phyloP scores from a whole-genome alignment of 1,140 invertebrate species.

The Drosophila sechellia region DNA sequence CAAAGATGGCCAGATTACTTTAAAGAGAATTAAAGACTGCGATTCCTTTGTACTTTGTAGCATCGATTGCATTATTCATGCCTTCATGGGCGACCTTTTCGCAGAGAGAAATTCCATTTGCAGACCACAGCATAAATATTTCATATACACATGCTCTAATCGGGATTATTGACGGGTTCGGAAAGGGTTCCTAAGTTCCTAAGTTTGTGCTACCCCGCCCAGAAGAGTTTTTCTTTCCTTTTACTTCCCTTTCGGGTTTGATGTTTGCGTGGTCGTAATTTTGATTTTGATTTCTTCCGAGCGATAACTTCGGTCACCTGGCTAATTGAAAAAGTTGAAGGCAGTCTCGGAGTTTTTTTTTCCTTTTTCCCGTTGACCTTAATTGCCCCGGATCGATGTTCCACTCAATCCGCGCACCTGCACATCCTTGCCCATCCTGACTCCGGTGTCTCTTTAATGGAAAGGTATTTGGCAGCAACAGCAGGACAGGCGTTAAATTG shows the following conservation, averaged over 20 bases:
- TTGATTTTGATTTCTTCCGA: conserved; percentile 64
- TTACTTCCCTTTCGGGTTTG: conserved; percentile 14
- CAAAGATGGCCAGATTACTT: conserved; percentile 29
- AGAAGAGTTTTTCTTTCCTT: too few relatives aligned
- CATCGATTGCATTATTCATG: conserved; percentile 50
- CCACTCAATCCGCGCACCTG: conserved; percentile 45
- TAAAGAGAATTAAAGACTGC: conserved; percentile 48
- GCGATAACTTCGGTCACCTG: conserved; percentile 70
- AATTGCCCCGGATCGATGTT: conserved; percentile 73
- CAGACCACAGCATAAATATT: conserved; percentile 53
- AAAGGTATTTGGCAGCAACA: conserved; percentile 34
- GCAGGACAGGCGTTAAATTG: conserved; percentile 60
- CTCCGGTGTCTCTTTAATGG: conserved; percentile 51
- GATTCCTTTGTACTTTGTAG: conserved; percentile 1
- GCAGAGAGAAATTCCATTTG: conserved; percentile 36
- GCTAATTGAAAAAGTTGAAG: conserved; percentile 74
- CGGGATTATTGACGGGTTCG: conserved; percentile 37
- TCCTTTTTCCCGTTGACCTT: conserved; percentile 51
- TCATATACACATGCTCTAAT: conserved; percentile 59
- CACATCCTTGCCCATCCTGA: conserved; percentile 24
- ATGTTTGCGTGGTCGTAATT: conserved; percentile 47
- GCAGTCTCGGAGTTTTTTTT: conserved; percentile 45
- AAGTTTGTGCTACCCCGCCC: conserved; percentile 3
- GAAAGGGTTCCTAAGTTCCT: conserved; percentile 17
- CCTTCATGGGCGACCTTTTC: conserved; percentile 21